A percentile compares a stretch with the other conserved stretches of the same genome.
phyloP scores from a whole-genome alignment of 2,888 invertebrate genomes.

The Acanthoscelides obtectus region DNA sequence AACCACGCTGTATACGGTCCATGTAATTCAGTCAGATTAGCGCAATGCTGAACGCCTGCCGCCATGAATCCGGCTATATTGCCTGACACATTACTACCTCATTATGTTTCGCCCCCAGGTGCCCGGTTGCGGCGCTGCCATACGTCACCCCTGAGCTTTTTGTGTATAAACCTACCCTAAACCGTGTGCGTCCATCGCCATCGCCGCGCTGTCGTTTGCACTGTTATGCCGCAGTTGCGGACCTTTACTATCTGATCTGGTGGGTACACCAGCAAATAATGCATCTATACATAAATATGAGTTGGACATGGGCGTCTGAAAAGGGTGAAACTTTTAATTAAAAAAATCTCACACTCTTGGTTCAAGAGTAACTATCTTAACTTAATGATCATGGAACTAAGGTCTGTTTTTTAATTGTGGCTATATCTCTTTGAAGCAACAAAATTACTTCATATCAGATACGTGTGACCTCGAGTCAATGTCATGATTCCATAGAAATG shows the following conservation, averaged over 20 bases:
- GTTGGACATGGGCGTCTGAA: no score
- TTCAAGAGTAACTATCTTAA: no score
- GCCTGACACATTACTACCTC: conserved; percentile 48
- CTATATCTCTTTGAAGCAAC: no score
- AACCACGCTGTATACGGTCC: conserved; percentile 4
- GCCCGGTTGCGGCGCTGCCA: background rate
- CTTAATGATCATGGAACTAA: no score
- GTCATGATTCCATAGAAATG: no score
- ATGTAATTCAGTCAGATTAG: conserved; percentile 49
- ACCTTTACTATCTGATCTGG: background rate
- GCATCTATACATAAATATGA: background rate
- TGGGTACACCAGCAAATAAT: background rate
- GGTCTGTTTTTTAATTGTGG: no score
- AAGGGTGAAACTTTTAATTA: no score
- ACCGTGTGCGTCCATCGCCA: background rate
- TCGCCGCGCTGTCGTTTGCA: background rate
- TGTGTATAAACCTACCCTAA: background rate
- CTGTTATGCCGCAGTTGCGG: background rate
- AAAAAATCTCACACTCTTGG: no score
- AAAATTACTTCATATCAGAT: no score
- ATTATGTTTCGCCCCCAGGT: conserved; percentile 34
- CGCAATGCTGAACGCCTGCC: conserved; percentile 41
- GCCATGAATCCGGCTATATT: conserved; percentile 45
- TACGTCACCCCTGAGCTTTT: background rate
- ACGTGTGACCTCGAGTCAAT: no score